These are phyloP conservation scores for Apaloderma vittatum DNA, from an alignment of 2,113 vertebrate species.

Conservation along the genomic window DNA sequence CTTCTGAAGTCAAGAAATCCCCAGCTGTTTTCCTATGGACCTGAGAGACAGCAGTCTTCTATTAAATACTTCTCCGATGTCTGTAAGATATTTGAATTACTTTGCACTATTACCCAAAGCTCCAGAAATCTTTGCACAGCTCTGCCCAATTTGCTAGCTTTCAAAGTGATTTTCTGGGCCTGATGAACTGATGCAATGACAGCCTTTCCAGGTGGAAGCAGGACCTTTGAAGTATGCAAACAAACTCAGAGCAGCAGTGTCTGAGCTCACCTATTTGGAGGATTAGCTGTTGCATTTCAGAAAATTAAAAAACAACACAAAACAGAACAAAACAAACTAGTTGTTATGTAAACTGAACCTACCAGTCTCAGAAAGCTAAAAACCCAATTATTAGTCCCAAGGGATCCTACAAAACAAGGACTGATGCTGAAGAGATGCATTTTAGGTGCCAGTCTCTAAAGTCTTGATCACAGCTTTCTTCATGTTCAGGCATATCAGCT, in stretches of 20 bases:
- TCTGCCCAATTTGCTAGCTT: background rate
- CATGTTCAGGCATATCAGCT: background rate
- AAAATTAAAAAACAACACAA: background rate
- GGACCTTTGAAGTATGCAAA: background rate
- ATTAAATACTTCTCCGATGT: background rate
- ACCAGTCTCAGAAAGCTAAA: background rate
- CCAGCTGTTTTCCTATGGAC: background rate
- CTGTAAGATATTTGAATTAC: background rate
- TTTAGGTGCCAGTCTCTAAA: background rate
- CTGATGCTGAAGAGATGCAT: background rate
- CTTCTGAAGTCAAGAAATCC: conserved; percentile 2
- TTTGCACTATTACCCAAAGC: background rate
- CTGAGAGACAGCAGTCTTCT: background rate
- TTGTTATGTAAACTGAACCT: background rate
- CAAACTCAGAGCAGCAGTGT: background rate
- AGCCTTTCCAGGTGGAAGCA: background rate
- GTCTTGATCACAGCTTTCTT: background rate
- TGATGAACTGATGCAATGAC: background rate
- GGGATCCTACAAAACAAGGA: background rate
- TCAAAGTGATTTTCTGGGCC: background rate
- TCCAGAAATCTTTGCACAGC: background rate
- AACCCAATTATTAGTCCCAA: background rate
- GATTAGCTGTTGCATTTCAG: background rate
- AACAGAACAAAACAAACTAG: background rate
- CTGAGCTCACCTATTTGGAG: background rate